These are phyloP conservation scores for Chymomyza amoena DNA, from an alignment of 2,888 invertebrate species.

Conservation along the genomic window DNA sequence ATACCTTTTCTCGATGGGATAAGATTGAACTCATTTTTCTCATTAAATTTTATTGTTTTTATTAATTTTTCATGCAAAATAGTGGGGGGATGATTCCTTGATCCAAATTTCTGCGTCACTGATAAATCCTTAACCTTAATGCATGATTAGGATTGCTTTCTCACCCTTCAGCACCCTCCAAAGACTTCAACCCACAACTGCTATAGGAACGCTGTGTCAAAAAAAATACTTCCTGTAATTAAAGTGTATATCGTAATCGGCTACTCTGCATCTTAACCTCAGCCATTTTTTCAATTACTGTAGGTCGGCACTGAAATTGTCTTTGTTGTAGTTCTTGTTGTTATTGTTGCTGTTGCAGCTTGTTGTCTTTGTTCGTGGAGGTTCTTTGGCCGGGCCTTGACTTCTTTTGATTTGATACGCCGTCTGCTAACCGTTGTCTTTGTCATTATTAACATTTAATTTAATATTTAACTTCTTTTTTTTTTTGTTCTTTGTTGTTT, in stretches of 20 bases:
- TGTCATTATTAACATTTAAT: slow-evolving; percentile 53
- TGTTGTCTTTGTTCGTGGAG: background rate
- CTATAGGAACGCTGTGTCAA: no score
- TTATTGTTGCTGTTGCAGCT: background rate
- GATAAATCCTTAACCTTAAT: no score
- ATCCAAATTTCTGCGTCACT: no score
- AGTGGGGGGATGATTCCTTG: no score
- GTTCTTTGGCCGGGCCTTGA: slow-evolving; percentile 7
- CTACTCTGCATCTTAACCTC: background rate
- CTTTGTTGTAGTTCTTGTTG: background rate
- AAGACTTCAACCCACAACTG: no score
- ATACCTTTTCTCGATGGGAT: no score
- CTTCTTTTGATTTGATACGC: slow-evolving; percentile 44
- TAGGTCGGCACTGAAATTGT: background rate
- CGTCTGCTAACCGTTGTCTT: slow-evolving; percentile 11
- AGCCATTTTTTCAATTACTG: slow-evolving; percentile 1
- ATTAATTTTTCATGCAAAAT: no score
- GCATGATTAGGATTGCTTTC: no score
- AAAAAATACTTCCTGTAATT: no score
- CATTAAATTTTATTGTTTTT: no score
- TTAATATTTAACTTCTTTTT: slow-evolving; percentile 38
- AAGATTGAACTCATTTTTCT: no score
- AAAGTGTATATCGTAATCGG: background rate
- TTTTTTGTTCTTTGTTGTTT: background rate
- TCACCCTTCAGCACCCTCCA: no score